Base-by-base conservation (phyloP, 2,888 invertebrate genomes). In the Caenorhabditis sp. region DNA sequence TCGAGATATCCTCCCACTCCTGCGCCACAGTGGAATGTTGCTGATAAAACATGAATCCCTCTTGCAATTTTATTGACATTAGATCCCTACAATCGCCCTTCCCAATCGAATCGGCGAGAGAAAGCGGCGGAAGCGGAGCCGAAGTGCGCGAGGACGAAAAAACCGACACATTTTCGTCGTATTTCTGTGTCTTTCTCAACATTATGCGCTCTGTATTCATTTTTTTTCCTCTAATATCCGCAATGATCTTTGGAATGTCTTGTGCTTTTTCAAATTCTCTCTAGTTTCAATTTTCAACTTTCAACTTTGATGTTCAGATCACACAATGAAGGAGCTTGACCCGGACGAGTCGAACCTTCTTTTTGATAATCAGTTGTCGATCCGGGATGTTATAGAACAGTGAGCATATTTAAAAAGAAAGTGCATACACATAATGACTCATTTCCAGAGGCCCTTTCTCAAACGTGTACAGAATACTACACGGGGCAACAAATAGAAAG, bases 261-360 rank as follows among this genome's bases (percentile, higher is more conserved):
- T 32, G 4, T 32, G 4, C 9, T 6, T 32, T 32, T 32, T 9
- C 9, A 20, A 28, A 24, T n/a, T 56, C 22, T 9, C 28, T 40
- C 3, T 24, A 15, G 24, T 51, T 24, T 9, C 37, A n/a, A n/a
- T n/a, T n/a, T n/a, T n/a, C n/a, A n/a, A n/a, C n/a, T n/a, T n/a
- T n/a, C n/a, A n/a, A n/a, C n/a, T n/a, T n/a, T n/a, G n/a, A n/a
- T 53, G 51, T 69, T 37, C 60, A 71, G 71, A 61, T 22, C 51
- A 60, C 37, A 67, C 50, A 67, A 82, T 82, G 82, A 82, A 74
- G 74, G 82, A 77, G 26, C 82, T 82, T 68, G 82, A 82, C 64
- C 72, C 78, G 67, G 78, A 79, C 65, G 82, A 82, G 82, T 68
- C 71, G 35, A 74, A 72, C 74, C 78, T 79, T 69, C 69, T 82